These are phyloP conservation scores for Lepus europaeus DNA, from an alignment of 2,113 vertebrate species.

Conservation along the genomic window DNA sequence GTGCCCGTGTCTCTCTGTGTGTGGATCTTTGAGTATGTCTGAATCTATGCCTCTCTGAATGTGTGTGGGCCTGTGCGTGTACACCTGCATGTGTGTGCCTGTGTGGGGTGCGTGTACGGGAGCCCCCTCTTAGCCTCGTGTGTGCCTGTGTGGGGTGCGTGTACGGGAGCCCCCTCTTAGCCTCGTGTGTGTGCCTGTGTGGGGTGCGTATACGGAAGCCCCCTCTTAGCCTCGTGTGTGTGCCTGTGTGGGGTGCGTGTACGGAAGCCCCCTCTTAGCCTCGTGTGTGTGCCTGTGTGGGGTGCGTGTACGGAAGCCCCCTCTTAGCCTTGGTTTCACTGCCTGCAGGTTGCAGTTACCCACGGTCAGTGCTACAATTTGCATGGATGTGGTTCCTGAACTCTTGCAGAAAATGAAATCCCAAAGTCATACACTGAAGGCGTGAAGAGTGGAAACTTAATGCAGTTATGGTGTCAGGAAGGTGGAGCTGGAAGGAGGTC, in stretches of 20 bases:
- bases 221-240: background rate
- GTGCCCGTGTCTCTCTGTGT: background rate
- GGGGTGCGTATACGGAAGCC: background rate
- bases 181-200: background rate
- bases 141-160: too few species aligned
- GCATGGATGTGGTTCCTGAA: too few species aligned
- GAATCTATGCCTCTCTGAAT: background rate
- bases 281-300: background rate
- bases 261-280: background rate
- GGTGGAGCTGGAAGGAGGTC: too few species aligned
- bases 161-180: background rate
- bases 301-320: background rate
- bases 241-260: too few species aligned
- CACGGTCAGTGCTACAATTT: background rate
- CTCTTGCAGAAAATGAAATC: too few species aligned
- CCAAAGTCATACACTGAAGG: too few species aligned
- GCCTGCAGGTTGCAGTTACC: background rate
- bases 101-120: background rate
- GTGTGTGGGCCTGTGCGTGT: background rate
- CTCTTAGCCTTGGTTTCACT: background rate
- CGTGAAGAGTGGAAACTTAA: too few species aligned
- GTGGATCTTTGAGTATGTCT: background rate
- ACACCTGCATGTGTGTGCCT: background rate
- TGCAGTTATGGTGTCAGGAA: too few species aligned
- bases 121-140: background rate